A percentile compares a stretch with the other conserved stretches of the same genome.
Evolutionary conservation across 53 echinoderm and acorn worm species (phyloP).

Genomic region (Echinometra lucunter): DNA sequence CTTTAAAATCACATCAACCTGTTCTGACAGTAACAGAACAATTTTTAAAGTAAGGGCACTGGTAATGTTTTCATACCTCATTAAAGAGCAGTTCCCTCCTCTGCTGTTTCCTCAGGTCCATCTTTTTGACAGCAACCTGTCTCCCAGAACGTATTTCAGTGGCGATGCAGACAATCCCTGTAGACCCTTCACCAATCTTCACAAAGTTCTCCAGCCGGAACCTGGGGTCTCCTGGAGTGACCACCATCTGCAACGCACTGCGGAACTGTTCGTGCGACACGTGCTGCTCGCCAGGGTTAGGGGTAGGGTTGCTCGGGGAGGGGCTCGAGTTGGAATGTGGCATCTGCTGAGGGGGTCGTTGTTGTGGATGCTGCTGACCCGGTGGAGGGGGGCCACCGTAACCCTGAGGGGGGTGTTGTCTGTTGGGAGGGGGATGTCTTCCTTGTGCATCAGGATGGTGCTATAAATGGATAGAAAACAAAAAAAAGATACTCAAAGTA

Average conservation of each 20-base stretch:
- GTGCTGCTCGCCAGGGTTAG: constrained; percentile 82
- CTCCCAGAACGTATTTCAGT: constrained; percentile 82
- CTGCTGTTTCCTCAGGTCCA: constrained; percentile 97
- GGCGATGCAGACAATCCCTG: constrained; percentile 97
- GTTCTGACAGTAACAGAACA: too few relatives aligned
- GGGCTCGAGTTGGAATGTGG: constrained; percentile 33
- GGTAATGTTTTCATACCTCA: constrained; percentile 78
- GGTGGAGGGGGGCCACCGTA: constrained; percentile 55
- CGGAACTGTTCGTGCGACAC: constrained; percentile 99
- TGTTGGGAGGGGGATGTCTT: constrained; percentile 58
- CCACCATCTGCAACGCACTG: constrained; percentile 93
- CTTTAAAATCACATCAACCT: neutral
- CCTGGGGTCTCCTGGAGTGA: constrained; percentile 90
- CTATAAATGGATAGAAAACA: neutral
- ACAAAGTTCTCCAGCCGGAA: constrained; percentile 88
- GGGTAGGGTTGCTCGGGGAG: constrained; percentile 66
- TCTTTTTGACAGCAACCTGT: constrained; percentile 99
- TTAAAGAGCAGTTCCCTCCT: constrained; percentile 97
- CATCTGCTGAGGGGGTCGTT: constrained; percentile 61
- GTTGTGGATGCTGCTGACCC: constrained; percentile 70
- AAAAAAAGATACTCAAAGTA: neutral
- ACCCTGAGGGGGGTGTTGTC: constrained; percentile 45
- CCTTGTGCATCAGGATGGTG: constrained; percentile 61
- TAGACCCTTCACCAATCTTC: constrained; percentile 99
- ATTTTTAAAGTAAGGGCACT: neutral